Percentiles rank a stretch among this genome's conserved stretches.
Conservation (phyloP, 2,797 vertebrate genomes). For the Neosilurus hyrtlii region DNA sequence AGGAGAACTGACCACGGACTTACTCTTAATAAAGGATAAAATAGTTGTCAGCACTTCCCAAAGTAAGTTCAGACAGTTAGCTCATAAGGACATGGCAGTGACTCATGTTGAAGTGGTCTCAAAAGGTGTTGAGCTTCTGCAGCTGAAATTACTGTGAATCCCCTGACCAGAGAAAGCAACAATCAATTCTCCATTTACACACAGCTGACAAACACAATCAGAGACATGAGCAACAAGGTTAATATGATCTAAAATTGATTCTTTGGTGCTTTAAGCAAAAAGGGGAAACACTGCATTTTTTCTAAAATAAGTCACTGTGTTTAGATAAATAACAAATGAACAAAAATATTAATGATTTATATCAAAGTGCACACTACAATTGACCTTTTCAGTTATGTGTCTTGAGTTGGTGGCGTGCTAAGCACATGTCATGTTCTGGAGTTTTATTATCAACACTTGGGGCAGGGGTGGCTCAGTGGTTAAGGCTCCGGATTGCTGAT, state of each 20-base stretch:
- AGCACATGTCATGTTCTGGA: not conserved
- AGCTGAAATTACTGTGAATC: conserved; percentile 33
- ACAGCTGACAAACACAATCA: conserved; percentile 10
- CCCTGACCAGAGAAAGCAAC: conserved; percentile 18
- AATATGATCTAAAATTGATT: conserved; percentile 8
- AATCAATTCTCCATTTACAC: conserved; percentile 29
- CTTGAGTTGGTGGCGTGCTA: no score
- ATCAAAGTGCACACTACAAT: not conserved
- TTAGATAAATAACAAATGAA: not conserved
- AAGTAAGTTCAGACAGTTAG: not conserved
- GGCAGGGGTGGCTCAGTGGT: no score
- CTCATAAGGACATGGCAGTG: conserved; percentile 9
- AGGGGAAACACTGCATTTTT: not conserved
- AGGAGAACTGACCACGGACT: conserved; percentile 23
- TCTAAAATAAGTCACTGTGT: not conserved
- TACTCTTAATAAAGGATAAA: conserved; percentile 22
- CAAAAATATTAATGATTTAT: not conserved
- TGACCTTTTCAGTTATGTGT: not conserved
- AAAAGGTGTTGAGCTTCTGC: conserved; percentile 14
- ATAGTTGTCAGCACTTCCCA: conserved; percentile 4
- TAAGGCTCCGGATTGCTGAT: no score
- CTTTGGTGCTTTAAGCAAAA: conserved; percentile 1
- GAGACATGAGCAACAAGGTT: conserved; percentile 3
- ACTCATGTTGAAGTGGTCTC: conserved; percentile 17
- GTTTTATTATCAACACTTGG: not conserved